A percentile compares a stretch with the other conserved stretches of the same genome.
Conservation (phyloP, 2,113 vertebrate genomes). For the Myotis brandtii region DNA sequence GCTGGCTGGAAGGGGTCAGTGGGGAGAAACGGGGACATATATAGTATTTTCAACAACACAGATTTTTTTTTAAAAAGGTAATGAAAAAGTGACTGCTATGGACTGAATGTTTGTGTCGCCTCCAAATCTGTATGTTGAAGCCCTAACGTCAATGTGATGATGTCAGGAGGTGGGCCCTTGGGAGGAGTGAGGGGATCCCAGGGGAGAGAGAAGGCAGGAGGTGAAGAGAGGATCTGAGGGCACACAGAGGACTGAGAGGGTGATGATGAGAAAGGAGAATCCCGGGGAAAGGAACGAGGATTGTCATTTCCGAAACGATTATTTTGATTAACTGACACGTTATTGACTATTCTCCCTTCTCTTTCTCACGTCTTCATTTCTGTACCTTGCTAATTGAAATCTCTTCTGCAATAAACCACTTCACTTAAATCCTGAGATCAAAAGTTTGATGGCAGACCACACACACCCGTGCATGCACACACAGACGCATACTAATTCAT, state of each 20-base stretch:
- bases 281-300: not conserved
- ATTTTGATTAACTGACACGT: not conserved
- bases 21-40: no score
- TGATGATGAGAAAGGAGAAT: not conserved
- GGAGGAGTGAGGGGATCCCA: not conserved
- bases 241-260: not conserved
- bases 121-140: not conserved
- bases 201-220: not conserved
- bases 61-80: not conserved
- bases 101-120: not conserved
- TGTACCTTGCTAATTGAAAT: not conserved
- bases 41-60: no score
- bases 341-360: not conserved
- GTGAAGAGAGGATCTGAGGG: not conserved
- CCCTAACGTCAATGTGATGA: not conserved
- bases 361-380: not conserved
- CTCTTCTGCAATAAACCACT: not conserved
- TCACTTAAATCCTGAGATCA: not conserved
- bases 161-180: not conserved
- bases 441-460: not conserved
- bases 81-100: not conserved
- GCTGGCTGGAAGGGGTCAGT: no score
- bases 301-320: not conserved
- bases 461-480: not conserved
- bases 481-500: not conserved